These are phyloP conservation scores for Lasioglossum oenotherae DNA, from an alignment of 2,888 invertebrate genomes.

Conservation along the genomic window DNA sequence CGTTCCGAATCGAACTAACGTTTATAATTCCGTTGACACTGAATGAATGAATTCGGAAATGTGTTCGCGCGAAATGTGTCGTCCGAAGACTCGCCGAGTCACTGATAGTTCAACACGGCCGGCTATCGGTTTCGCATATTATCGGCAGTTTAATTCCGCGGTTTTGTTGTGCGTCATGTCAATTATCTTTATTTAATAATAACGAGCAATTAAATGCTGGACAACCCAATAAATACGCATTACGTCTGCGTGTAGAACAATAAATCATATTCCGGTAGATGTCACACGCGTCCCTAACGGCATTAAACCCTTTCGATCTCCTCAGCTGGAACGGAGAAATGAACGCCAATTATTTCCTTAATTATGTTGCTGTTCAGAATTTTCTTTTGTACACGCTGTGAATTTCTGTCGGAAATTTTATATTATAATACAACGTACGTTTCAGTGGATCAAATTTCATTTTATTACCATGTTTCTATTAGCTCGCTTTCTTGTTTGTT, in stretches of 20 bases:
- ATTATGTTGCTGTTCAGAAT: background rate
- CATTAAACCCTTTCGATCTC: background rate
- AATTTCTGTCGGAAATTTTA: no score
- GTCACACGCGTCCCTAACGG: background rate
- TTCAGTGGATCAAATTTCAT: no score
- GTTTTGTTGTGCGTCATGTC: conserved; percentile 35
- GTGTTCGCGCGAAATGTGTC: conserved; percentile 12
- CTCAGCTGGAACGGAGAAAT: background rate
- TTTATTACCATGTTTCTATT: no score
- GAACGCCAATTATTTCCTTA: background rate
- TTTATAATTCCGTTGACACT: conserved; percentile 22
- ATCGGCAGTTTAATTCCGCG: conserved; percentile 15
- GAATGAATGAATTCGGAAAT: conserved; percentile 45
- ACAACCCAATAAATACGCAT: background rate
- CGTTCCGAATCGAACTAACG: conserved; percentile 22
- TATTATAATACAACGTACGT: no score
- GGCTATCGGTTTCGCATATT: conserved; percentile 30
- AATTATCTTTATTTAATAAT: conserved; percentile 56
- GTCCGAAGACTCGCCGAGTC: background rate
- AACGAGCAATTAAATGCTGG: conserved; percentile 28
- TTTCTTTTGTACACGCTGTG: background rate
- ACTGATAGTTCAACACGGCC: conserved; percentile 17
- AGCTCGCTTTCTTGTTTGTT: no score
- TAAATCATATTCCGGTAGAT: background rate
- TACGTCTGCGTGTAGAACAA: background rate